A percentile compares a stretch with the other conserved stretches of the same genome.
phyloP scores from a whole-genome alignment of 1,140 invertebrate species.

The Megalonaias nervosa region DNA sequence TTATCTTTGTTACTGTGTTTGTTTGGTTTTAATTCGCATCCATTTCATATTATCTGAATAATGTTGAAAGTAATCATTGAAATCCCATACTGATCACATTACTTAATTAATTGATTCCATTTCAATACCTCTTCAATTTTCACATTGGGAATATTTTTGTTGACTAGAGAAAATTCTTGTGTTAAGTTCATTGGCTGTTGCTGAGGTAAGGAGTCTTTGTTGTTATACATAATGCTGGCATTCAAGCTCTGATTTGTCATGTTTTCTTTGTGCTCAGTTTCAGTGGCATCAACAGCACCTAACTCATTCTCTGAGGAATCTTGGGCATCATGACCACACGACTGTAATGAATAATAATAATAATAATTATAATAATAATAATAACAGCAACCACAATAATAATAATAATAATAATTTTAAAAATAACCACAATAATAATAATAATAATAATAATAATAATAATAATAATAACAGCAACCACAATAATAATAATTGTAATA shows the following conservation, averaged over 20 bases:
- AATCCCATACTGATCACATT: no score
- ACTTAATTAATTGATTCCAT: background rate
- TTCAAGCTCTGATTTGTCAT: background rate
- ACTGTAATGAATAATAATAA: conserved; percentile 47
- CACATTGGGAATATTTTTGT: conserved; percentile 89
- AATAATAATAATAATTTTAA: no score
- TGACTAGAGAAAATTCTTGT: conserved; percentile 90
- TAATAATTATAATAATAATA: background rate
- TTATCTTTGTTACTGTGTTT: no score
- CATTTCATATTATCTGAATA: no score
- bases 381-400: no score
- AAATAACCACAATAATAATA: no score
- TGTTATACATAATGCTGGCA: conserved; percentile 12
- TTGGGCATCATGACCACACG: conserved; percentile 68
- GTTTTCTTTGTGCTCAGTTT: background rate
- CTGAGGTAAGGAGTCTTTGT: conserved; percentile 31
- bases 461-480: no score
- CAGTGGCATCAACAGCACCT: background rate
- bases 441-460: no score
- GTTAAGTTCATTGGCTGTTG: conserved; percentile 74
- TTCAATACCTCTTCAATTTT: conserved; percentile 77
- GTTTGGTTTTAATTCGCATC: no score
- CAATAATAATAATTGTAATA: no score
- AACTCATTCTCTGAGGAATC: conserved; percentile 43
- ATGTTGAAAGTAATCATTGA: no score